Evolutionary conservation across 1,140 invertebrate genomes (phyloP).

Genomic region (Hermatobates lingyangjiaoensis): DNA sequence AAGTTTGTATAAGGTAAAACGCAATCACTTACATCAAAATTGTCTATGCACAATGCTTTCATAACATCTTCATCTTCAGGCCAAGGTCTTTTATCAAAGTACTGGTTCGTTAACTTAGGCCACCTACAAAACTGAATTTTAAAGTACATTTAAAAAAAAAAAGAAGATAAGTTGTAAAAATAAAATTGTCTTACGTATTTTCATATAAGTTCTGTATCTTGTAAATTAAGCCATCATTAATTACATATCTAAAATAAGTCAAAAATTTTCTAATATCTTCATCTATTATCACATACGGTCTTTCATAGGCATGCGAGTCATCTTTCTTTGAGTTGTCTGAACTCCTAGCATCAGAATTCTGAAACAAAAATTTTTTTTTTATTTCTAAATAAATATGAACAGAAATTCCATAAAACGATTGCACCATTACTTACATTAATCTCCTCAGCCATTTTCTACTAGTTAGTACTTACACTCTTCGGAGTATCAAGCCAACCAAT

Average conservation of each 20-base stretch:
- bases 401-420: too few relatives aligned
- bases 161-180: background rate
- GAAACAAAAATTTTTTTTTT: too few relatives aligned
- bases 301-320: background rate
- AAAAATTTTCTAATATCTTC: constrained; percentile 80
- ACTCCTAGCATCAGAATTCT: too few relatives aligned
- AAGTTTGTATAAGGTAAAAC: background rate
- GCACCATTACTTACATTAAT: too few relatives aligned
- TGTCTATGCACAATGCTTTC: constrained; percentile 53
- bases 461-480: too few relatives aligned
- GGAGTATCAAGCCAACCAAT: too few relatives aligned
- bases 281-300: constrained; percentile 50
- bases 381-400: too few relatives aligned
- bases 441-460: too few relatives aligned
- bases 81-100: constrained; percentile 80
- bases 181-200: constrained; percentile 29
- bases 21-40: constrained; percentile 35
- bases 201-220: constrained; percentile 78
- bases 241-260: constrained; percentile 65
- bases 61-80: constrained; percentile 67
- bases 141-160: background rate
- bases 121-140: constrained; percentile 28
- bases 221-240: constrained; percentile 74
- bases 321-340: too few relatives aligned
- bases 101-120: constrained; percentile 80